phyloP scores from a whole-genome alignment of 2,113 vertebrate genomes.

The Scartelaos histophorus region DNA sequence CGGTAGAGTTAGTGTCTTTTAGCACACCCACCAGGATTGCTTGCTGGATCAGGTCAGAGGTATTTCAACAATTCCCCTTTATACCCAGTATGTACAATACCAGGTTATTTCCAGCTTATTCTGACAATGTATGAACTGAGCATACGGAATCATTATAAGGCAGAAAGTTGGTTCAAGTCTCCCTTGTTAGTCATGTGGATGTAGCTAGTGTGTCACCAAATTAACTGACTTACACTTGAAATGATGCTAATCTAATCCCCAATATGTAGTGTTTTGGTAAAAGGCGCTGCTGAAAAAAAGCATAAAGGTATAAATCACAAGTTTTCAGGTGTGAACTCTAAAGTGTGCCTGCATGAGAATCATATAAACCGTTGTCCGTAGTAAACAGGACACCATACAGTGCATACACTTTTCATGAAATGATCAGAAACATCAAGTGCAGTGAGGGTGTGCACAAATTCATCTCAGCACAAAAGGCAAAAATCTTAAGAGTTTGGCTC shows the following conservation, averaged over 20 bases:
- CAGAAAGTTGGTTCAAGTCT: constrained; percentile 71
- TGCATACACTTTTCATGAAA: constrained; percentile 30
- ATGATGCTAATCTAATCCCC: constrained; percentile 15
- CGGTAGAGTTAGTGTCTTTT: constrained; percentile 46
- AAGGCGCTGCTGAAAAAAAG: neutral
- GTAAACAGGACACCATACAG: constrained; percentile 47
- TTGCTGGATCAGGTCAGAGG: constrained; percentile 62
- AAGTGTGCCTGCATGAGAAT: constrained; percentile 35
- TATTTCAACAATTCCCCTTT: constrained; percentile 51
- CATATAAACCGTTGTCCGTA: constrained; percentile 21
- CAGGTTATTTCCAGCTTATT: constrained; percentile 60
- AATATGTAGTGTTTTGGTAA: constrained; percentile 32
- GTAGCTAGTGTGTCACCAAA: constrained; percentile 17
- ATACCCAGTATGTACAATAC: constrained; percentile 46
- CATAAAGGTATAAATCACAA: constrained; percentile 24
- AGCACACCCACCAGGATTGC: constrained; percentile 41
- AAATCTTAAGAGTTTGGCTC: constrained; percentile 59
- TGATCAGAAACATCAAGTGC: constrained; percentile 36
- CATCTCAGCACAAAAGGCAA: constrained; percentile 45
- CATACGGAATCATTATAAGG: constrained; percentile 65
- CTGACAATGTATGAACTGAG: constrained; percentile 37
- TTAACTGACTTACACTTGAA: neutral
- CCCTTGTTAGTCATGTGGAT: constrained; percentile 62
- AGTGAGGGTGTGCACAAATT: constrained; percentile 8
- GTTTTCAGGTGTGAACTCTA: constrained; percentile 34